Percentiles rank a stretch among this genome's conserved stretches.
phyloP scores from a whole-genome alignment of 2,113 vertebrate species.

The Dissostichus mawsoni region DNA sequence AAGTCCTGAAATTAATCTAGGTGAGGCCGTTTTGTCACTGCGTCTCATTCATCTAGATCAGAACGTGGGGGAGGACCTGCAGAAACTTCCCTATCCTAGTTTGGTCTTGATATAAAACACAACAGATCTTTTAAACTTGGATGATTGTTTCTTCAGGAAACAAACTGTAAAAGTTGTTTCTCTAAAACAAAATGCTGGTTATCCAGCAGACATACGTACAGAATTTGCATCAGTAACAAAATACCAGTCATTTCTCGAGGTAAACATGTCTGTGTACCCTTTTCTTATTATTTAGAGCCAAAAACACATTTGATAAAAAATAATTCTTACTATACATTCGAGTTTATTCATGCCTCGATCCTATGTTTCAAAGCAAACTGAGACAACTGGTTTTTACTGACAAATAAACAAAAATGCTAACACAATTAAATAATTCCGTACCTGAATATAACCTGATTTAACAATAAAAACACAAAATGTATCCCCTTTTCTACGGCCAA shows the following conservation, averaged over 20 bases:
- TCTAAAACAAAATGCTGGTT: too few relatives aligned
- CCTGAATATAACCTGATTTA: too few relatives aligned
- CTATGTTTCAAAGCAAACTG: background rate
- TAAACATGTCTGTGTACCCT: background rate
- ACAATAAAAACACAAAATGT: too few relatives aligned
- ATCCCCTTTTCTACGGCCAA: background rate
- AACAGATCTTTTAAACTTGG: background rate
- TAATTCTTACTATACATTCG: too few relatives aligned
- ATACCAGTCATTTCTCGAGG: background rate
- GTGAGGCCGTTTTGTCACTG: too few relatives aligned
- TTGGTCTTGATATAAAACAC: background rate
- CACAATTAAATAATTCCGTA: background rate
- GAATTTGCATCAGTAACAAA: too few relatives aligned
- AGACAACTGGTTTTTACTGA: too few relatives aligned
- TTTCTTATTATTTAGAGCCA: background rate
- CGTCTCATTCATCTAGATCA: background rate
- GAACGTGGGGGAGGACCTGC: background rate
- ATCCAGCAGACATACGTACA: background rate
- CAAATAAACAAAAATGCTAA: background rate
- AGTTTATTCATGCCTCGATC: background rate
- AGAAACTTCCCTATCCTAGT: background rate
- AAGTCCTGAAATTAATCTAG: background rate
- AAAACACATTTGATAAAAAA: background rate
- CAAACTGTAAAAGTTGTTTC: background rate
- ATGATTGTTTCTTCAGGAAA: background rate